A percentile compares a stretch with the other conserved stretches of the same genome.
Conservation (phyloP, 2,888 invertebrate species). For the Gryllus longicercus region DNA sequence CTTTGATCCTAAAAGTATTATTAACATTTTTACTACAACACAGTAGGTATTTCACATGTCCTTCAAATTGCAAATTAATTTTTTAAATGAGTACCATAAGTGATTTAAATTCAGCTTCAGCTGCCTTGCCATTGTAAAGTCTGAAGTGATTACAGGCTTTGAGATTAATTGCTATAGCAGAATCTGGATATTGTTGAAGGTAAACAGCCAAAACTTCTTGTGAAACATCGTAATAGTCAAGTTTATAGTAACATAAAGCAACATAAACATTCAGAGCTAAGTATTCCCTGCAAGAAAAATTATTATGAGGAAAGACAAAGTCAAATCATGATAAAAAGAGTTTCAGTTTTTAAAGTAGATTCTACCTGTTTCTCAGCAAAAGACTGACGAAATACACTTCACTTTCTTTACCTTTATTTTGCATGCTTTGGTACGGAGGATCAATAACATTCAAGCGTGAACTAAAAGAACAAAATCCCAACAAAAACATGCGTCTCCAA, state of each 20-base stretch:
- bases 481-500: too few relatives aligned
- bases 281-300: conserved; percentile 62
- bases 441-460: neutral
- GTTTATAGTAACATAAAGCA: conserved; percentile 95
- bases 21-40: neutral
- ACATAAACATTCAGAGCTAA: conserved; percentile 95
- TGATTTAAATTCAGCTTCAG: conserved; percentile 84
- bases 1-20: conserved; percentile 57
- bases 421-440: neutral
- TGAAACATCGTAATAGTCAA: conserved; percentile 97
- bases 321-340: too few relatives aligned
- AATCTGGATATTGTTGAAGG: conserved; percentile 85
- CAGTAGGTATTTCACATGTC: too few relatives aligned
- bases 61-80: too few relatives aligned
- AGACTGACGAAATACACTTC: conserved; percentile 19
- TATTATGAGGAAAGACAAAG: too few relatives aligned
- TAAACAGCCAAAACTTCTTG: conserved; percentile 95
- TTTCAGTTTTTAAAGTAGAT: neutral
- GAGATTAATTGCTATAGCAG: conserved; percentile 91
- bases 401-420: neutral
- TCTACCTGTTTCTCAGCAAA: conserved; percentile 24
- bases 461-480: neutral
- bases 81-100: conserved; percentile 49
- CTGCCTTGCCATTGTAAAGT: conserved; percentile 90
- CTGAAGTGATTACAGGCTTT: conserved; percentile 81